These are phyloP conservation scores for Pegea sp. DNA, from an alignment of 23 tunicate species.

Conservation along the genomic window DNA sequence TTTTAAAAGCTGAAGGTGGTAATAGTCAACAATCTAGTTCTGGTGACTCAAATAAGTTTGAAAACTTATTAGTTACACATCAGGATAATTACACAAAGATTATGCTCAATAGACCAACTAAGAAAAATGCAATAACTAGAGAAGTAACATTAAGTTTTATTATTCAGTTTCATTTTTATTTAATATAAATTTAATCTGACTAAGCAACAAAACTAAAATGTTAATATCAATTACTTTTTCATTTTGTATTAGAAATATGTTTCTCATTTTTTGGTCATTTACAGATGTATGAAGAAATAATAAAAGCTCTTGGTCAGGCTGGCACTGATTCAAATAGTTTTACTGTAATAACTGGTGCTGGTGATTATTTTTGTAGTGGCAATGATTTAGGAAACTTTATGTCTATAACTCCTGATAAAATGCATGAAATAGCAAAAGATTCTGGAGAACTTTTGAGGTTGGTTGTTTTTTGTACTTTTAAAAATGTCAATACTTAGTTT, in stretches of 20 bases:
- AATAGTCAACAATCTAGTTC: neutral
- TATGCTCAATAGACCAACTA: conserved; percentile 59
- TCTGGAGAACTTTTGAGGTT: conserved; percentile 50
- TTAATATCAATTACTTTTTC: neutral
- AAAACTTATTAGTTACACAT: conserved; percentile 28
- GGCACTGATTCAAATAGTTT: conserved; percentile 35
- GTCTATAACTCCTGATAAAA: conserved; percentile 31
- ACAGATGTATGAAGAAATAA: conserved; percentile 84
- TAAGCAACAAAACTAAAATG: neutral
- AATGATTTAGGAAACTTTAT: conserved; percentile 78
- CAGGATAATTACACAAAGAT: conserved; percentile 27
- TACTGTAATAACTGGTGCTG: conserved; percentile 74
- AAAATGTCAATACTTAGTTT: too few species aligned
- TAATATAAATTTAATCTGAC: neutral
- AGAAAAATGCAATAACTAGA: conserved; percentile 52
- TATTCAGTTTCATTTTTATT: neutral
- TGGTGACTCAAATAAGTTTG: conserved; percentile 1
- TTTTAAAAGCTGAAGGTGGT: conserved; percentile 25
- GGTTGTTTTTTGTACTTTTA: too few species aligned
- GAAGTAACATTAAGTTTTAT: conserved; percentile 16
- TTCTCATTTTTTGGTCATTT: neutral
- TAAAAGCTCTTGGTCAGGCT: conserved; percentile 27
- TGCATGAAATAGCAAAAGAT: conserved; percentile 29
- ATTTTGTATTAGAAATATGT: neutral
- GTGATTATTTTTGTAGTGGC: conserved; percentile 90